Conservation (phyloP, 2,888 invertebrate species). For the Cancer borealis region DNA sequence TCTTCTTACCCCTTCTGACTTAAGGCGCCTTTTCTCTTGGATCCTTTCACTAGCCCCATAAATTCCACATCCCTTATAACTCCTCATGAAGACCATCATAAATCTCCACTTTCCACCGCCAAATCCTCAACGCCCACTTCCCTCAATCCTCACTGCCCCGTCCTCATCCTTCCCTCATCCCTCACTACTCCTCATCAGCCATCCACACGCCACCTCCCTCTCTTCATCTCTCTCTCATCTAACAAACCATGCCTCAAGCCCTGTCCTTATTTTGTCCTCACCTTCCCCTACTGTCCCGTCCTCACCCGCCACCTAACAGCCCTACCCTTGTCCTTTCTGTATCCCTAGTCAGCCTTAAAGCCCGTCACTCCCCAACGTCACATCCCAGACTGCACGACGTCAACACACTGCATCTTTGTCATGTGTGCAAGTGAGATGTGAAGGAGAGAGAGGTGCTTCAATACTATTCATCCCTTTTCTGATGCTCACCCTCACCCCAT, state of each 20-base stretch:
- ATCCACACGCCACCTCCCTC: neutral
- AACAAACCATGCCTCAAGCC: neutral
- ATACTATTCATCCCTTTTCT: no score
- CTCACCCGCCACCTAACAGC: neutral
- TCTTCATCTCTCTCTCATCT: neutral
- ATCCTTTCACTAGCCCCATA: conserved; percentile 34
- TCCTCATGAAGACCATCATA: conserved; percentile 41
- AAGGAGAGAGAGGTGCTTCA: no score
- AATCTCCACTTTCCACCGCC: conserved; percentile 37
- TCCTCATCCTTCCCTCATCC: neutral
- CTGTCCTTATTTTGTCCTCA: neutral
- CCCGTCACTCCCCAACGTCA: no score
- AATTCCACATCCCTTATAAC: conserved; percentile 33
- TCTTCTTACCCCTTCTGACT: neutral
- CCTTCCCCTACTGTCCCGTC: neutral
- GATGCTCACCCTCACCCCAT: no score
- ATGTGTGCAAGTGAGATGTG: no score
- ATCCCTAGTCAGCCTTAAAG: no score
- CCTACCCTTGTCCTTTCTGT: no score
- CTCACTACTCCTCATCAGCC: neutral
- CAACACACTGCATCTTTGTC: no score
- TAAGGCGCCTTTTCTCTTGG: conserved; percentile 4
- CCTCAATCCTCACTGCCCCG: neutral
- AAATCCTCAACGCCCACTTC: conserved; percentile 21
- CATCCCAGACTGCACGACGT: no score